Evolutionary conservation across 2,113 vertebrate genomes (phyloP).

Genomic region (Plecotus auritus): DNA sequence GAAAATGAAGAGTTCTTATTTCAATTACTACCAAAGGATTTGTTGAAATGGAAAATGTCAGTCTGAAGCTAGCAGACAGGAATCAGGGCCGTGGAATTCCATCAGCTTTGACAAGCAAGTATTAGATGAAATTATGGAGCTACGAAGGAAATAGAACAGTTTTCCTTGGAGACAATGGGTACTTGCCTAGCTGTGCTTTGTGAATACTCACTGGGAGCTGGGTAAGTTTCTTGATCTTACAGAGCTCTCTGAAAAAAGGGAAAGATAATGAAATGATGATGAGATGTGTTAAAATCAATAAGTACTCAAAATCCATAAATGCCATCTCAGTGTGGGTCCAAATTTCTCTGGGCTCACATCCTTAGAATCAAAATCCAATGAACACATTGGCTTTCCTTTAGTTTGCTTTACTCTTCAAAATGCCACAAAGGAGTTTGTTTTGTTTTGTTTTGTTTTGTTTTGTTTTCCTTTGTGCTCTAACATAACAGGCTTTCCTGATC

Average conservation of each 20-base stretch:
- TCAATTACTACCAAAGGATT: slow-evolving; percentile 57
- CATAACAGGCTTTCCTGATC: neutral
- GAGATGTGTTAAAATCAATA: neutral
- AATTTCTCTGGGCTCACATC: neutral
- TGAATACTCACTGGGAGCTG: neutral
- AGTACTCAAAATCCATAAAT: neutral
- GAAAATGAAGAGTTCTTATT: slow-evolving; percentile 48
- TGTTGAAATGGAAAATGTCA: slow-evolving; percentile 65
- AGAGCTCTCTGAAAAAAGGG: neutral
- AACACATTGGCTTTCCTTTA: neutral
- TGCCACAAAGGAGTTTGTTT: neutral
- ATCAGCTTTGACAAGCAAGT: slow-evolving; percentile 58
- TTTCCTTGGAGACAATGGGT: neutral
- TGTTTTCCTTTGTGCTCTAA: neutral
- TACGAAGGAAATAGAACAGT: slow-evolving; percentile 28
- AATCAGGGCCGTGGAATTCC: neutral
- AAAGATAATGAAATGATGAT: neutral
- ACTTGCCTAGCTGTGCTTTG: neutral
- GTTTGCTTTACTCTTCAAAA: neutral
- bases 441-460: neutral
- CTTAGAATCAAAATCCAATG: neutral
- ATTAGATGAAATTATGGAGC: slow-evolving; percentile 53
- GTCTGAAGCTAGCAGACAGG: slow-evolving; percentile 21
- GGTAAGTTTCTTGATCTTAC: neutral
- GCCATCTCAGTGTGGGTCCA: neutral